Evolutionary conservation across 2,888 invertebrate species (phyloP), one percentile per base, ranked within the genome.

Genomic region (Aspidapion aeneum): DNA sequence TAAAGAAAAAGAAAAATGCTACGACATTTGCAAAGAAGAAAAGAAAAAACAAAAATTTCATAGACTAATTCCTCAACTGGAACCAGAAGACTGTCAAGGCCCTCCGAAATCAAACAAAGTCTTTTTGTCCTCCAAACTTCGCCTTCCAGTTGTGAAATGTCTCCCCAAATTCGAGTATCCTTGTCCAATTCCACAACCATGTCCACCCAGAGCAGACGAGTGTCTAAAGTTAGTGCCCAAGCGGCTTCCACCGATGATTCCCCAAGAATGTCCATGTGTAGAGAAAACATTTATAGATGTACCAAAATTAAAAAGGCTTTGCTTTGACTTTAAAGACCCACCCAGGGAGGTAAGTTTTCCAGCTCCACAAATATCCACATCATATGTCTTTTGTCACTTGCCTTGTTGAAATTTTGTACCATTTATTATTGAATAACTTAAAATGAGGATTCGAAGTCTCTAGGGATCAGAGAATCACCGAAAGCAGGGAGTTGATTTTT

Each of bases 321-420:
- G 64, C 17, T 60, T 72, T 1, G 63, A 67, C 21, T 67, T 70
- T 22, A 61, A 64, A 16, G 71, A 72, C 62, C 71, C 71, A 18
- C 71, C 70, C 1, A 67, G 63, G 60, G 18, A 2, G 17, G 48
- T 61, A 1, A 63, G 64, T 21, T 50, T 12, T n/a, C n/a, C n/a
- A n/a, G n/a, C n/a, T n/a, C n/a, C n/a, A n/a, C n/a, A n/a, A n/a
- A n/a, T n/a, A n/a, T n/a, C n/a, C n/a, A n/a, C n/a, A n/a, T n/a
- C n/a, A n/a, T n/a, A n/a, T n/a, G n/a, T n/a, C n/a, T n/a, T n/a
- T n/a, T n/a, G n/a, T n/a, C n/a, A n/a, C n/a, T n/a, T n/a, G n/a
- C n/a, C n/a, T n/a, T n/a, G n/a, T n/a, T n/a, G n/a, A n/a, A n/a
- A n/a, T n/a, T n/a, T n/a, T n/a, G n/a, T n/a, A n/a, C n/a, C n/a